A percentile compares a stretch with the other conserved stretches of the same genome.
phyloP scores from a whole-genome alignment of 2,797 vertebrate species.

The Xiphorhynchus erythropygius region DNA sequence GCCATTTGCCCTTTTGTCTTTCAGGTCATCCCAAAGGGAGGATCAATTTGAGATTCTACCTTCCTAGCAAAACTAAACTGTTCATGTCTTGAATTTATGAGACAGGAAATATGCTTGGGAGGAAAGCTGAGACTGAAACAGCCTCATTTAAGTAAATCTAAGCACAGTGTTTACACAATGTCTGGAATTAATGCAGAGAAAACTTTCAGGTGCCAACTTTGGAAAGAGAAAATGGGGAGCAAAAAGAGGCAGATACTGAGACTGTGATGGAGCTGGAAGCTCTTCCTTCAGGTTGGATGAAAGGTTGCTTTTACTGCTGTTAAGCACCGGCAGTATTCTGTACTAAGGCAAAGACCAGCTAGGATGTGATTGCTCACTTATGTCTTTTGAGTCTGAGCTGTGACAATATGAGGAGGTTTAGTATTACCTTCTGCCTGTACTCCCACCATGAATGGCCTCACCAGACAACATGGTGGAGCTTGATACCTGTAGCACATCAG shows the following conservation, averaged over 20 bases:
- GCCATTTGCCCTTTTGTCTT: conserved; percentile 43
- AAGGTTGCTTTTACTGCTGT: background rate
- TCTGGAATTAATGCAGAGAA: conserved; percentile 83
- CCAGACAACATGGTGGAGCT: rapidly evolving
- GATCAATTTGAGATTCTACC: background rate
- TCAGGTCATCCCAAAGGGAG: background rate
- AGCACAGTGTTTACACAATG: conserved; percentile 75
- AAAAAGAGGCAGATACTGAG: conserved; percentile 38
- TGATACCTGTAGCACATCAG: rapidly evolving
- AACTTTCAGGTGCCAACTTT: conserved; percentile 68
- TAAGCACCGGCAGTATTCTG: background rate
- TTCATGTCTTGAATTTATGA: conserved; percentile 49
- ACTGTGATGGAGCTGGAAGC: conserved; percentile 28
- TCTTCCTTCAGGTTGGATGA: conserved; percentile 8
- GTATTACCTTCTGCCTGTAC: background rate
- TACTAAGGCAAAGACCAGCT: background rate
- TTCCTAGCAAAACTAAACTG: conserved; percentile 9
- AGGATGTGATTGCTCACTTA: background rate
- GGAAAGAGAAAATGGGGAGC: conserved; percentile 54
- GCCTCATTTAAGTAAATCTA: conserved; percentile 63
- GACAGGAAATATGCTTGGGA: conserved; percentile 46
- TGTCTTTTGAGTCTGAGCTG: background rate
- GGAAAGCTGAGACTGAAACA: conserved; percentile 64
- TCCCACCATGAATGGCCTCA: background rate
- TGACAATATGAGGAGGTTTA: background rate